Base-by-base conservation (phyloP, 2,888 invertebrate species). In the Acleris laterana region DNA sequence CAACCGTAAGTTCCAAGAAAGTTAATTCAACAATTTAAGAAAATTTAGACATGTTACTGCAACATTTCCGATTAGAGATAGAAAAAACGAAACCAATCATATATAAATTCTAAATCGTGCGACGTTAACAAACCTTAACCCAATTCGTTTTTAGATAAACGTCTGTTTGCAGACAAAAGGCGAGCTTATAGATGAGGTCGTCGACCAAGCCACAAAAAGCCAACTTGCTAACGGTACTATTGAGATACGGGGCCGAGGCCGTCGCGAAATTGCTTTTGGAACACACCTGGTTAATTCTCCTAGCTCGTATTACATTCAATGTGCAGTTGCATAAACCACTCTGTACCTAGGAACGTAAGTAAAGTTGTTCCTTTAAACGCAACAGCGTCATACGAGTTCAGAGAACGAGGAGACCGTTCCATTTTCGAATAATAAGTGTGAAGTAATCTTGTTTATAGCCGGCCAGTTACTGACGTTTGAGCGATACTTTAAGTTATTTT, bases 181-280 rank as follows among this genome's bases (percentile, higher is more conserved):
- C 48, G 49, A 32, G 32, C n/a, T 38, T 46, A 52, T 60, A 60
- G 59, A 42, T 71, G 72, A 70, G 83, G 81, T 84, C 85, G 79
- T 78, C 75, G 85, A 82, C 83, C 85, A 80, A 68, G 63, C 71
- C 71, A 79, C 75, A 84, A 85, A 84, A 84, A 83, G 73, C 76
- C 75, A 74, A 73, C 73, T 75, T 76, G 68, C 62, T 84, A 87
- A 84, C 87, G 87, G 85, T 79, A 80, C 55, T 20, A 32, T 44
- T 67, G 62, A 60, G 69, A 72, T 77, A 74, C 74, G 74, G 77
- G 72, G 73, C 73, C 58, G 68, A 53, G 60, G 51, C 46, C 51
- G 58, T 71, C 72, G 79, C 81, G 74, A 83, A 86, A 85, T 79
- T 78, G 74, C 76, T 77, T 71, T 74, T 74, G 73, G 74, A 75